Conservation (phyloP, 2,888 invertebrate species). For the Pasiphila rectangulata region DNA sequence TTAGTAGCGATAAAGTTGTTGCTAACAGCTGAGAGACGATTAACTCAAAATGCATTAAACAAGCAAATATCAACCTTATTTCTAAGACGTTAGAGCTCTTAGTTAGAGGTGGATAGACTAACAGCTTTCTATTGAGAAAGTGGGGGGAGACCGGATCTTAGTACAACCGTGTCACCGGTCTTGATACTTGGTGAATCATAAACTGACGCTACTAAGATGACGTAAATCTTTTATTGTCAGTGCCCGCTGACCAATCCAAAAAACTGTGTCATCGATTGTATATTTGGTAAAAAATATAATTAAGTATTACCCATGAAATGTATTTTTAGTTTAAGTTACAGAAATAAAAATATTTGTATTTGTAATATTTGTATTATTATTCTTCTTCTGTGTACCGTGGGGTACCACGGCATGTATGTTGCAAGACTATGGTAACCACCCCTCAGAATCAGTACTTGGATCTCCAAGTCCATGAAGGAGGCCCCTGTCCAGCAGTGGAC, state of each 20-base stretch:
- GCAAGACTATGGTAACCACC: too few species aligned
- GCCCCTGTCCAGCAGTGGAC: too few species aligned
- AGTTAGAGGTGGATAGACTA: neutral
- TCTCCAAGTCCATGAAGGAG: too few species aligned
- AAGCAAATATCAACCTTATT: neutral
- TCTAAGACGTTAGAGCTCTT: neutral
- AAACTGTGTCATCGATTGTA: too few species aligned
- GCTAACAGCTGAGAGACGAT: neutral
- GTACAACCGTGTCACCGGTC: slow-evolving; percentile 22
- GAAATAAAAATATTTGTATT: too few species aligned
- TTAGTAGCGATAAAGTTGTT: neutral
- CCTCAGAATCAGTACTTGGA: too few species aligned
- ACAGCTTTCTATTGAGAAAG: slow-evolving; percentile 51
- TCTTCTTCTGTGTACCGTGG: too few species aligned
- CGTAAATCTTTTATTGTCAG: neutral
- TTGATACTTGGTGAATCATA: slow-evolving; percentile 40
- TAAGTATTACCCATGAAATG: too few species aligned
- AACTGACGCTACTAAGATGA: neutral
- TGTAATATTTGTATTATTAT: too few species aligned
- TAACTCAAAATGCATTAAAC: neutral
- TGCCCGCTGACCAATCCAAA: neutral
- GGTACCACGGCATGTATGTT: too few species aligned
- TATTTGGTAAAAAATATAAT: too few species aligned
- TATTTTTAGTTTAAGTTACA: too few species aligned
- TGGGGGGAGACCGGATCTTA: slow-evolving; percentile 53